phyloP scores from a whole-genome alignment of 2,888 invertebrate genomes.

The Pandemis heparana region DNA sequence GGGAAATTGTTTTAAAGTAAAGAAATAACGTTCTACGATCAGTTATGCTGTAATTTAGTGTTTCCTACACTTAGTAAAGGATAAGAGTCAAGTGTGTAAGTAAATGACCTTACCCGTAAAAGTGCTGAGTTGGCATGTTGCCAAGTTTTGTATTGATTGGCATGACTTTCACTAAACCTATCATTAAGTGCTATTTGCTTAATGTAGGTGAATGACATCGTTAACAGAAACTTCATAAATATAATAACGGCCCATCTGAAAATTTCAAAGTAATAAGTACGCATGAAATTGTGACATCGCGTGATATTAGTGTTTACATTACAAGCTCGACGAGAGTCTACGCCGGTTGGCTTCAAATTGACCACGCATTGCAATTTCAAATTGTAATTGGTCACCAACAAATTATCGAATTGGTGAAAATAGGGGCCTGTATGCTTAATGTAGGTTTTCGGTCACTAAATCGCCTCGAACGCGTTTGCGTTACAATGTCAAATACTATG shows the following conservation, averaged over 20 bases:
- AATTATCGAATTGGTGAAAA: too few species aligned
- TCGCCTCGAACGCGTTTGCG: too few species aligned
- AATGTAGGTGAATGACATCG: not conserved
- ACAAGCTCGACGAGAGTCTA: too few species aligned
- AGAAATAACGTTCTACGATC: not conserved
- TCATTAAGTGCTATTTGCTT: slow-evolving; percentile 22
- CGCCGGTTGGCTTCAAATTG: too few species aligned
- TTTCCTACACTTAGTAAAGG: not conserved
- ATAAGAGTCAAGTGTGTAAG: slow-evolving; percentile 8
- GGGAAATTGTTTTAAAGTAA: too few species aligned
- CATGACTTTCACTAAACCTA: slow-evolving; percentile 42
- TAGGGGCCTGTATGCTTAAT: too few species aligned
- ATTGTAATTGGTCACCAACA: too few species aligned
- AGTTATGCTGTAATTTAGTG: not conserved
- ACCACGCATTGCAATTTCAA: too few species aligned
- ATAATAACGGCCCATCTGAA: not conserved
- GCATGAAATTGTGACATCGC: not conserved
- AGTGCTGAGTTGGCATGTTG: slow-evolving; percentile 55
- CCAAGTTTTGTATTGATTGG: slow-evolving; percentile 55
- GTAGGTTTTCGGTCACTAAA: too few species aligned
- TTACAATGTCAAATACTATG: too few species aligned
- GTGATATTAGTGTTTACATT: too few species aligned
- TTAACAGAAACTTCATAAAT: not conserved
- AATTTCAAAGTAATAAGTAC: too few species aligned
- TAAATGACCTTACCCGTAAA: slow-evolving; percentile 24